Percentiles rank a stretch among this genome's conserved stretches.
Conservation (phyloP, 2,888 invertebrate species). For the Allolobophora icterica region DNA sequence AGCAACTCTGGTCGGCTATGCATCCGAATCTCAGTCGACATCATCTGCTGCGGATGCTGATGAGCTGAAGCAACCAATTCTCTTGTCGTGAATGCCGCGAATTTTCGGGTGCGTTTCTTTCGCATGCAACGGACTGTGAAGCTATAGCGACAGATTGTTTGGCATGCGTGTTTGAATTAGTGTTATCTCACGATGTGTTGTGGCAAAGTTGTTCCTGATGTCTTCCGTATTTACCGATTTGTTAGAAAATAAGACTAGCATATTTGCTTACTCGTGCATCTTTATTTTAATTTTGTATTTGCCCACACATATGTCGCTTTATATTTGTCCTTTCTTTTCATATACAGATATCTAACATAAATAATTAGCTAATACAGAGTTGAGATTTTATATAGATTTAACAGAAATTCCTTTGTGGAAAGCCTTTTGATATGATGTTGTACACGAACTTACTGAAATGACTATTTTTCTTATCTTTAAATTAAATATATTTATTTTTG, state of each 20-base stretch:
- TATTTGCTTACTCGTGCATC: too few relatives aligned
- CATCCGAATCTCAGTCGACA: neutral
- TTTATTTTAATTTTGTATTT: too few relatives aligned
- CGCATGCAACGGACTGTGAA: neutral
- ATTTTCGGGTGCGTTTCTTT: neutral
- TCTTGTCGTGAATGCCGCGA: neutral
- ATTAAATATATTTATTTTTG: too few relatives aligned
- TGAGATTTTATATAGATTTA: too few relatives aligned
- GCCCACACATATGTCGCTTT: too few relatives aligned
- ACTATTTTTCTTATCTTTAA: too few relatives aligned
- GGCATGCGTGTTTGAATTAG: neutral
- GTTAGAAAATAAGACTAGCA: neutral
- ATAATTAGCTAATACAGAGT: too few relatives aligned
- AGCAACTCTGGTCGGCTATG: neutral
- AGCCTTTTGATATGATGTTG: too few relatives aligned
- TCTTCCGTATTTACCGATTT: neutral
- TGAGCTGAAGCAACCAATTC: neutral
- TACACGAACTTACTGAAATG: too few relatives aligned
- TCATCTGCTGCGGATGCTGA: neutral
- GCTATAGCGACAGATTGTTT: neutral
- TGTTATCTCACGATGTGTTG: neutral
- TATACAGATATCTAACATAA: too few relatives aligned
- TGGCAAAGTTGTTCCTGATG: neutral
- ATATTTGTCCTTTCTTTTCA: too few relatives aligned
- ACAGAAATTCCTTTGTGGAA: too few relatives aligned